Base-by-base conservation (phyloP, 2,113 vertebrate species). In the Channa maculata region DNA sequence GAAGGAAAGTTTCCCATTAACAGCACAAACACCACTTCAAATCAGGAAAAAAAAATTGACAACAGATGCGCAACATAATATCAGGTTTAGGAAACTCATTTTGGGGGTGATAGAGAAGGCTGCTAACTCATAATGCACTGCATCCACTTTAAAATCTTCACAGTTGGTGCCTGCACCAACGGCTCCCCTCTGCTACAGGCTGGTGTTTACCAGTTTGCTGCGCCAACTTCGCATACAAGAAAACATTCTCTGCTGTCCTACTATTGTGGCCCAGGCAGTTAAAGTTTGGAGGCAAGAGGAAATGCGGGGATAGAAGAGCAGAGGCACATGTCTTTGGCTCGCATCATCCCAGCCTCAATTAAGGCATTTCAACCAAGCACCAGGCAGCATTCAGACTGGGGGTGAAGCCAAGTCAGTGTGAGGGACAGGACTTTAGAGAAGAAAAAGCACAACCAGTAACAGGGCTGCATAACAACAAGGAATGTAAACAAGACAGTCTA, bases 41-140 rank as follows among this genome's bases (percentile, higher is more conserved):
- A 84, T 24, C 24, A 10, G 57, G 24, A 59, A 71, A 46, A 66
- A 55, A 24, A 43, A 43, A 14, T 8, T 11, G 66, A 81, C 77
- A 89, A 85, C 86, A 91, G 90, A 88, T 90, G 89, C 14, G 58
- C 76, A 7, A 71, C 80, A 78, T 86, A 80, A 90, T 88, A 88
- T 86, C 75, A 65, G 80, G 75, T 86, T 87, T 80, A 74, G 79
- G 49, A 75, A 85, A 58, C 65, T 81, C 78, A 81, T 88, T 89
- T 76, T 62, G 74, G 69, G 77, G 67, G 70, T 65, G 68, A 79
- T 86, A 61, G 75, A 75, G 74, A 72, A 58, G 59, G 52, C 77
- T 82, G 72, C 75, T 43, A 65, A 71, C 78, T 80, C 71, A 66
- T 71, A 55, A 67, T 46, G 75, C 72, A 24, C 71, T 11, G 65